These are phyloP conservation scores for Onychorhynchus coronatus DNA, from an alignment of 2,113 vertebrate species.

Conservation along the genomic window DNA sequence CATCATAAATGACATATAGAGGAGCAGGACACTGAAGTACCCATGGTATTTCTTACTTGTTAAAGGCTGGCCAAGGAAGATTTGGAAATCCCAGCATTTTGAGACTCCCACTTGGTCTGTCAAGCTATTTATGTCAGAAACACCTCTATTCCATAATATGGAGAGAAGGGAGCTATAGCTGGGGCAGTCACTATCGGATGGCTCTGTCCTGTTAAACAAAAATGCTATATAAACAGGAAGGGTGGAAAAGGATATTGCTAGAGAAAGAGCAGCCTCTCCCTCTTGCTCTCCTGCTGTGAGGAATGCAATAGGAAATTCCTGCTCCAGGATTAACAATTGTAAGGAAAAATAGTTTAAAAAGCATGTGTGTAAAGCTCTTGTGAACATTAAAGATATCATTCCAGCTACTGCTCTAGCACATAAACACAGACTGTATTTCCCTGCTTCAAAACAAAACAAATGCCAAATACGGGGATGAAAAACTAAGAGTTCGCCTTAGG, in stretches of 20 bases:
- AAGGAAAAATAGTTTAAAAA: conserved; percentile 22
- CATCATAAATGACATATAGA: neutral
- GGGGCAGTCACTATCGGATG: neutral
- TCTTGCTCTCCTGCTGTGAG: conserved; percentile 39
- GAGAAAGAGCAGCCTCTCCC: conserved; percentile 45
- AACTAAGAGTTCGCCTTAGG: neutral
- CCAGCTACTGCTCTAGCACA: neutral
- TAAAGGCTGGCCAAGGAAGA: neutral
- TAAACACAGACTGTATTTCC: neutral
- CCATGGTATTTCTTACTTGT: neutral
- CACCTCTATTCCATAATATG: neutral
- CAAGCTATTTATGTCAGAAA: neutral
- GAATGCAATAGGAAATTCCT: conserved; percentile 60
- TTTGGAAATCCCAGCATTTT: neutral
- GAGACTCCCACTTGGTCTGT: neutral
- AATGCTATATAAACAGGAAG: conserved; percentile 63
- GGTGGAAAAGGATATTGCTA: conserved; percentile 52
- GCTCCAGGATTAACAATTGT: conserved; percentile 29
- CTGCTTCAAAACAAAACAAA: neutral
- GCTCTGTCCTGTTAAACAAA: neutral
- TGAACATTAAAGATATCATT: neutral
- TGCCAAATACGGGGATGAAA: conserved; percentile 19
- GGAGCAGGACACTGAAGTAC: neutral
- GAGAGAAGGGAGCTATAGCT: neutral
- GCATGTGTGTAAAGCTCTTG: neutral